Evolutionary conservation across 2,888 invertebrate genomes (phyloP), one percentile per base, ranked within the genome.

Genomic region (Eulithis prunata): DNA sequence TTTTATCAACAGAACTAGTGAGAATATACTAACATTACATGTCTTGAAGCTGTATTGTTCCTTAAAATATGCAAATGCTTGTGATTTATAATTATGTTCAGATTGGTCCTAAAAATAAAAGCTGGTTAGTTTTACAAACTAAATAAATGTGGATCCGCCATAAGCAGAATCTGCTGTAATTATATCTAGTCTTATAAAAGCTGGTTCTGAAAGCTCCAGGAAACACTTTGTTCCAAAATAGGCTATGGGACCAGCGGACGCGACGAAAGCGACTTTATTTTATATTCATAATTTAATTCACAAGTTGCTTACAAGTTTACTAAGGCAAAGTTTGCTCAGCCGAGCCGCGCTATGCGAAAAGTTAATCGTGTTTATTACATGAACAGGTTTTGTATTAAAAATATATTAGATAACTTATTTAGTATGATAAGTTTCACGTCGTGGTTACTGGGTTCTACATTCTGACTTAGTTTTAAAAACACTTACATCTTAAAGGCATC

Each of bases 271-370:
- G n/a, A 32, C 43, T 55, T 28, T 49, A 41, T 62, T 51, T 57
- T 62, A 52, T 75, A 73, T 75, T 75, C 75, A 79, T 74, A 73
- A 73, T 75, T 78, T 77, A 77, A 69, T 75, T 78, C 71, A 71
- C 70, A 73, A 74, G 64, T 68, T 66, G 60, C 68, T 68, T 57
- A 63, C 60, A 65, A 64, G 52, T 62, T 66, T 66, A 62, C 32
- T 32, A 69, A 68, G 68, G 64, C 57, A 64, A 69, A 69, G 69
- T 71, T 72, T 60, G 36, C 36, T 47, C 13, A 21, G 21, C 32
- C 41, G 36, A 21, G 59, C 55, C 14, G 47, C 57, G 54, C 55
- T 58, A 57, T 67, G 63, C 60, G 57, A 67, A 67, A 67, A 63
- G 46, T 67, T 67, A 51, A 67, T 63, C 54, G 41, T 62, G 46